Base-by-base conservation (phyloP, 2,113 vertebrate genomes). In the Anser cygnoides region DNA sequence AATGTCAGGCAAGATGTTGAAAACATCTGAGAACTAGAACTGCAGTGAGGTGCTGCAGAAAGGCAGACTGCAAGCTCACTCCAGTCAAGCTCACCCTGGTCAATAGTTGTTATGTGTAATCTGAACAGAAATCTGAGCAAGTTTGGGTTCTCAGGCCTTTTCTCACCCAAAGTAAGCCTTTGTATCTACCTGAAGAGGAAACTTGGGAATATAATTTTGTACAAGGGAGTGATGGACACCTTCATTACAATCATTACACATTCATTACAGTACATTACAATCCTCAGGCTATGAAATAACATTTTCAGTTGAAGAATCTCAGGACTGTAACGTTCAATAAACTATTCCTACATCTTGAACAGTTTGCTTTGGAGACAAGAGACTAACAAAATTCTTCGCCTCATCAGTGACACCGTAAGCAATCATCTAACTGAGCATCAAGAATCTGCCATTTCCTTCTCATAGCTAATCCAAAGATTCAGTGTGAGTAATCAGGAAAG, bases 11-110 rank as follows among this genome's bases (percentile, higher is more conserved):
- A 72, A 35, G n/a, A 49, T 21, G 6, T 2, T 21, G 29, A 72
- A 55, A 31, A 61, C 5, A 6, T 13, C 16, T 28, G 23, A 44
- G 41, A 55, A 29, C 16, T 35, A 67, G 31, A 39, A 4, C 11
- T 55, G 15, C 46, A 49, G 46, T 22, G 46, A 49, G 44, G 33
- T 9, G 39, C 39, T 6, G 37, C 54, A 65, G n/a, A 3, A 29
- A 55, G 21, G n/a, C 1, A 0, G 0, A 1, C 17, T 11, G 35
- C 22, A n/a, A 73, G 77, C 6, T 50, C 19, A 4, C 46, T 26
- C 39, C 11, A 21, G 18, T 59, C 22, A 37, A 67, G 72, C 8
- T 50, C 16, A 3, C 39, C 19, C 46, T 13, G 18, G 15, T 66
- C 25, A 29, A 12, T 41, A 26, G 33, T 61, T 55, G 44, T 33